Conservation (phyloP, 2,888 invertebrate species). For the Drosophila cognata region DNA sequence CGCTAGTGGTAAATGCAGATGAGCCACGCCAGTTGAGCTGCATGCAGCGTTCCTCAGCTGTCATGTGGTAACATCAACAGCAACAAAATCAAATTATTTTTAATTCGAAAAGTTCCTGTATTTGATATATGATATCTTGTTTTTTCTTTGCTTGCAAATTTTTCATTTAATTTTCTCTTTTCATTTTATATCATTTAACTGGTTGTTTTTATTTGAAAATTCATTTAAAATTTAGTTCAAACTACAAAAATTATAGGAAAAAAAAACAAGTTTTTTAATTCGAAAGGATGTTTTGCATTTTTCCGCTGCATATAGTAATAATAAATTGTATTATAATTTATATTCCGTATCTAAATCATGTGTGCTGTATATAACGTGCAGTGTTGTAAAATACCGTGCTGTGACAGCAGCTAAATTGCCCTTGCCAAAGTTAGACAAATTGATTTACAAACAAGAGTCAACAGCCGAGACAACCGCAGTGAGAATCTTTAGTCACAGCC, state of each 20-base stretch:
- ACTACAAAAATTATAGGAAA: background rate
- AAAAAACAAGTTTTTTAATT: background rate
- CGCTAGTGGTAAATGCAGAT: constrained; percentile 5
- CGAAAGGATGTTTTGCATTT: background rate
- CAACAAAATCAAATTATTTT: background rate
- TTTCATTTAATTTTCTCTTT: no score
- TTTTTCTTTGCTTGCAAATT: no score
- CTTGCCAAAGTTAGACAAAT: background rate
- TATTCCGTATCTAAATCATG: background rate
- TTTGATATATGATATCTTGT: background rate
- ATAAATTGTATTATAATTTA: background rate
- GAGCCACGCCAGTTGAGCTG: background rate
- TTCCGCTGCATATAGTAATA: background rate
- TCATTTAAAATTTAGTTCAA: background rate
- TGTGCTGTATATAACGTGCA: background rate
- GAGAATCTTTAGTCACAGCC: constrained; percentile 2
- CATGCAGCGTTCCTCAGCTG: constrained; percentile 8
- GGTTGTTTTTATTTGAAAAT: background rate
- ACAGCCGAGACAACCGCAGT: background rate
- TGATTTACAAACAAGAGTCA: background rate
- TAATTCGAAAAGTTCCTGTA: background rate
- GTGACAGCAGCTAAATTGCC: background rate
- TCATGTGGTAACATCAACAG: constrained; percentile 26
- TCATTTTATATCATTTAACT: background rate
- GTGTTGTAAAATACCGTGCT: constrained; percentile 1